Conservation (phyloP, 1,140 invertebrate genomes). For the Amphibalanus amphitrite region DNA sequence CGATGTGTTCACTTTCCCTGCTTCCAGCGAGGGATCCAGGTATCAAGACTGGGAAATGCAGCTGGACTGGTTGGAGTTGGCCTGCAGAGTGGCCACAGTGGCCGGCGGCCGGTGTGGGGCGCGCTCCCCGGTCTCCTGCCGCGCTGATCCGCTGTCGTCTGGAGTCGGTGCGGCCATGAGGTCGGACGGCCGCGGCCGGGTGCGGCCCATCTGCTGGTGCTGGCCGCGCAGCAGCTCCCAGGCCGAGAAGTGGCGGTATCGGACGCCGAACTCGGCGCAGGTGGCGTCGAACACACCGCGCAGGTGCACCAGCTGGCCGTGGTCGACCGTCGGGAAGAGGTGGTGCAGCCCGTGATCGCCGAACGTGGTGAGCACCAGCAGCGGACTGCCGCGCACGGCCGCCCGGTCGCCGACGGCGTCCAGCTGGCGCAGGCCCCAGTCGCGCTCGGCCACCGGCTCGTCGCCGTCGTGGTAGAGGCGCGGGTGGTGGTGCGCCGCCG, state of each 20-base stretch:
- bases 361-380: conserved; percentile 48
- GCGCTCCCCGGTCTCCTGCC: too few relatives aligned
- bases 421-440: conserved; percentile 61
- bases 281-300: conserved; percentile 44
- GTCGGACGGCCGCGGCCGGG: conserved; percentile 17
- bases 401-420: conserved; percentile 50
- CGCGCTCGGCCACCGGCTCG: conserved; percentile 34
- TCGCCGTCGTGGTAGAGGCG: conserved; percentile 70
- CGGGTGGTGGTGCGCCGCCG: conserved; percentile 56
- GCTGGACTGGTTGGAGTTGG: too few relatives aligned
- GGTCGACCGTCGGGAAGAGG: conserved; percentile 61
- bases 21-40: too few relatives aligned
- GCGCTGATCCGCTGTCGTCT: too few relatives aligned
- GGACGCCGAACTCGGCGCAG: conserved; percentile 43
- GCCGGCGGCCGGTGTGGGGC: too few relatives aligned
- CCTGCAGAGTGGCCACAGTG: too few relatives aligned
- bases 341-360: conserved; percentile 63
- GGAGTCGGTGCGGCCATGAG: neutral
- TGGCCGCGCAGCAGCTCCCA: conserved; percentile 46
- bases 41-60: too few relatives aligned
- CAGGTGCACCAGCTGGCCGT: conserved; percentile 44
- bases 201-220: conserved; percentile 43
- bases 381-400: conserved; percentile 48
- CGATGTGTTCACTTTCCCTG: too few relatives aligned
- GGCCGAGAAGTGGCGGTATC: conserved; percentile 25